These are phyloP conservation scores for Aurelia aurita DNA, from an alignment of 30 jellyfish, hydroid and myxozoan species.

Conservation along the genomic window DNA sequence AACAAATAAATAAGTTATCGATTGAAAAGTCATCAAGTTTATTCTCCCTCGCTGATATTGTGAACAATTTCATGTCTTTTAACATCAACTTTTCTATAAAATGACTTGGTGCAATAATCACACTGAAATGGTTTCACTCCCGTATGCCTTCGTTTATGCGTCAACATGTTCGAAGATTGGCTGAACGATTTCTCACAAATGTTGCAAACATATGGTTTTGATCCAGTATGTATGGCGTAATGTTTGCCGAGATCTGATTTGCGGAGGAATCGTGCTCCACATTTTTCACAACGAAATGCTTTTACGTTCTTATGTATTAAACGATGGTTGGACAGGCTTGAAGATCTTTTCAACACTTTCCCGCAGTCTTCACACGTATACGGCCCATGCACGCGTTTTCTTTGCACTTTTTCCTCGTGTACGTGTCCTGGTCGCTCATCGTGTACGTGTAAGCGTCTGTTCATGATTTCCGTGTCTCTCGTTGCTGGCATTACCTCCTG, in stretches of 20 bases:
- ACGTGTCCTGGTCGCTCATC: constrained; percentile 8
- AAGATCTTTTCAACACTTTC: constrained; percentile 72
- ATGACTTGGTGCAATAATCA: constrained; percentile 70
- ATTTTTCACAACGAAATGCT: constrained; percentile 79
- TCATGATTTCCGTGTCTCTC: constrained; percentile 3
- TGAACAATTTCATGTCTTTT: constrained; percentile 86
- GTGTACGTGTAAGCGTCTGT: not conserved
- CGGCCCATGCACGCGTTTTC: constrained; percentile 61
- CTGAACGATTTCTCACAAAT: constrained; percentile 75
- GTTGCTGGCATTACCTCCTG: no score
- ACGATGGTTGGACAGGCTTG: constrained; percentile 78
- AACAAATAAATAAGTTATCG: no score
- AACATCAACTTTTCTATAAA: constrained; percentile 86
- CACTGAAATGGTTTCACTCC: constrained; percentile 86
- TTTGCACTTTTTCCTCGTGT: not conserved
- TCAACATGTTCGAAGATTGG: constrained; percentile 90
- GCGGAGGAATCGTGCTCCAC: constrained; percentile 78
- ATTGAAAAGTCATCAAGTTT: no score
- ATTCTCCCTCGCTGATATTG: constrained; percentile 18
- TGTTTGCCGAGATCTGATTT: constrained; percentile 88
- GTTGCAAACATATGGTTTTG: constrained; percentile 69
- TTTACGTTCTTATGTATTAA: constrained; percentile 76
- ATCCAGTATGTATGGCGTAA: constrained; percentile 79
- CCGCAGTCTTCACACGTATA: constrained; percentile 85
- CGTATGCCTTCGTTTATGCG: constrained; percentile 88